Base-by-base conservation (phyloP, 23 tunicate genomes). In the Phallusia fumigata region DNA sequence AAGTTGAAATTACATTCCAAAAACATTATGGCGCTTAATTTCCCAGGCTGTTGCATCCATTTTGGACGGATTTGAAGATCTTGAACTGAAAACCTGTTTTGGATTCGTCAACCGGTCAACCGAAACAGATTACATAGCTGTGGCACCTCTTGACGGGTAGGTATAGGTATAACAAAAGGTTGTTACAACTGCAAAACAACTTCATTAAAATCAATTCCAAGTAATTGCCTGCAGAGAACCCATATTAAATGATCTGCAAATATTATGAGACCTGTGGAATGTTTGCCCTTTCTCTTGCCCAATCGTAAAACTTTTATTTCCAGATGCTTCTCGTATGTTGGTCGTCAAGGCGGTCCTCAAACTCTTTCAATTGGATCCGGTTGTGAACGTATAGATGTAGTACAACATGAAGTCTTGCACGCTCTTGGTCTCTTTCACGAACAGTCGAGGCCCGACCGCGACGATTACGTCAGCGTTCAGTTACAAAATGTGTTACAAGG, bases 1-100 rank as follows among this genome's bases (percentile, higher is more conserved):
- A 6, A 58, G 8, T 58, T 21, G 69, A 21, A 21, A 21, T 40
- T 40, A 5, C 10, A 40, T 40, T 24, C 69, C 58, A 51, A 15
- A 51, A 51, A 51, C 18, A 13, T 58, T 3, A 22, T 58, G 69
- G 8, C 69, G 8, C 15, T 58, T 58, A 21, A 58, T 58, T 3
- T 16, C 8, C 16, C 28, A 79, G 82, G 82, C 82, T 0, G 45
- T 79, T 79, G 82, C 8, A 49, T 18, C 82, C 18, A 53, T 81
- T 58, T 32, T 32, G 35, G 74, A 53, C 18, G 84, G 76, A 30
- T 19, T 81, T 10, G 65, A 64, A 33, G 75, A 33, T 30, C 44
- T 81, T 13, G 75, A 81, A 22, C 32, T 33, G 44, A 53, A 64
- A 52, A 81, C 79, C 8, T 81, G 84, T 36, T 49, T 81, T 32